Percentiles rank a stretch among this genome's conserved stretches.
Conservation (phyloP, 2,888 invertebrate species). For the Hypena proboscidalis region DNA sequence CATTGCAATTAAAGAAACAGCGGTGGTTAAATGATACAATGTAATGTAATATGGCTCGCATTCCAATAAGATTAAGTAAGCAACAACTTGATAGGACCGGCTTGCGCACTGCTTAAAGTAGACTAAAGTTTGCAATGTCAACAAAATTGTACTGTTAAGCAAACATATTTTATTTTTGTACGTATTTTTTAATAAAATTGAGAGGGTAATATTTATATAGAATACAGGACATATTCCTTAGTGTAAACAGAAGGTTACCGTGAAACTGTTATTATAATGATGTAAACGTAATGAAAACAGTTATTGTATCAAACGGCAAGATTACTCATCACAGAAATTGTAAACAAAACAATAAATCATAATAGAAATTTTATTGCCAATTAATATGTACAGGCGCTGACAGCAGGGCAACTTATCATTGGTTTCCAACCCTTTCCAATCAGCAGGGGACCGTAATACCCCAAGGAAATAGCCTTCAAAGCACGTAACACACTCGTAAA, state of each 20-base stretch:
- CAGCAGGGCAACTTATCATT: conserved; percentile 19
- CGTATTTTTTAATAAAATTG: too few relatives aligned
- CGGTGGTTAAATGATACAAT: neutral
- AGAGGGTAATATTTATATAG: too few relatives aligned
- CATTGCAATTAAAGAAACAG: too few relatives aligned
- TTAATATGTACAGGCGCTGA: conserved; percentile 32
- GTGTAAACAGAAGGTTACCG: too few relatives aligned
- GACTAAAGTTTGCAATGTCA: too few relatives aligned
- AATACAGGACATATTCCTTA: too few relatives aligned
- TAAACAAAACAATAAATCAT: conserved; percentile 55
- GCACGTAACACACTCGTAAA: conserved; percentile 15
- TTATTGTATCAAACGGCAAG: conserved; percentile 6
- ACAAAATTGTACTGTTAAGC: too few relatives aligned
- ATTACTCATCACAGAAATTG: conserved; percentile 35
- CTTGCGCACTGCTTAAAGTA: too few relatives aligned
- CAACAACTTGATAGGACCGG: too few relatives aligned
- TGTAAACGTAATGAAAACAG: conserved; percentile 22
- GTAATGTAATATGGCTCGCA: neutral
- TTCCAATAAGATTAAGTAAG: neutral
- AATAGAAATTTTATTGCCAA: conserved; percentile 39
- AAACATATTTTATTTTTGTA: too few relatives aligned
- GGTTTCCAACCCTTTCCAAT: conserved; percentile 32
- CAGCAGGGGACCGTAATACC: conserved; percentile 9
- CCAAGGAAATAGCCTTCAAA: conserved; percentile 20
- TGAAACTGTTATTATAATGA: conserved; percentile 17